Conservation (phyloP, 2,113 vertebrate species). For the Syngnathoides biaculeatus region DNA sequence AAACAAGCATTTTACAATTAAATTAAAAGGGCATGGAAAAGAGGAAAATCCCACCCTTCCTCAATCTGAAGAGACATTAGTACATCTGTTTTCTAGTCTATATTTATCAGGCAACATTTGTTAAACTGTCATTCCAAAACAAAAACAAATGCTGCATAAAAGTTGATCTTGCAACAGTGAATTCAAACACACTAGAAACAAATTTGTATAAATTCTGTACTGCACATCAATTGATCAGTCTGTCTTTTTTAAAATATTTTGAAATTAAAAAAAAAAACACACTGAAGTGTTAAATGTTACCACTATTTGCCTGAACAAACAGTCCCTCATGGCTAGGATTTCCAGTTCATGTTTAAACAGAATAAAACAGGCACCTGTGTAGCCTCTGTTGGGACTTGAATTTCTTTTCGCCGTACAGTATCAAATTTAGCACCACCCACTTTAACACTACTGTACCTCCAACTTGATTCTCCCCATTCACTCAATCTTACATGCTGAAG, state of each 20-base stretch:
- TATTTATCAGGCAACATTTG: not conserved
- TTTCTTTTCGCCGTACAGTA: not conserved
- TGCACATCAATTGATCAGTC: not conserved
- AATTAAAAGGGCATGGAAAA: slow-evolving; percentile 38
- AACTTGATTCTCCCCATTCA: not conserved
- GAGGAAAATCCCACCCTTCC: slow-evolving; percentile 38
- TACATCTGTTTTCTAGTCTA: slow-evolving; percentile 20
- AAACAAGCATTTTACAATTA: slow-evolving; percentile 19
- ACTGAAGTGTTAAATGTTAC: not conserved
- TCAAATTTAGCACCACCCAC: not conserved
- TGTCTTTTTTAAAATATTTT: not conserved
- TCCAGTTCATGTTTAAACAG: slow-evolving; percentile 39
- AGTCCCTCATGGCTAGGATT: slow-evolving; percentile 14
- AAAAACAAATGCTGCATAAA: not conserved
- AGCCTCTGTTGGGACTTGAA: not conserved
- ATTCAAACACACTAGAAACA: not conserved
- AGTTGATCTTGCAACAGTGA: not conserved
- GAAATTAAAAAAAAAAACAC: not conserved
- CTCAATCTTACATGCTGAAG: slow-evolving; percentile 12
- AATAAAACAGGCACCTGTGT: not conserved
- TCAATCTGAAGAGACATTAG: slow-evolving; percentile 22
- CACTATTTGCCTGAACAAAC: slow-evolving; percentile 36
- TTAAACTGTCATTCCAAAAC: not conserved
- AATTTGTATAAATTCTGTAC: not conserved
- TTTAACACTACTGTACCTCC: slow-evolving; percentile 23